Percentiles rank a stretch among this genome's conserved stretches.
phyloP scores from a whole-genome alignment of 2,113 vertebrate genomes.

The Triplophysa rosa region DNA sequence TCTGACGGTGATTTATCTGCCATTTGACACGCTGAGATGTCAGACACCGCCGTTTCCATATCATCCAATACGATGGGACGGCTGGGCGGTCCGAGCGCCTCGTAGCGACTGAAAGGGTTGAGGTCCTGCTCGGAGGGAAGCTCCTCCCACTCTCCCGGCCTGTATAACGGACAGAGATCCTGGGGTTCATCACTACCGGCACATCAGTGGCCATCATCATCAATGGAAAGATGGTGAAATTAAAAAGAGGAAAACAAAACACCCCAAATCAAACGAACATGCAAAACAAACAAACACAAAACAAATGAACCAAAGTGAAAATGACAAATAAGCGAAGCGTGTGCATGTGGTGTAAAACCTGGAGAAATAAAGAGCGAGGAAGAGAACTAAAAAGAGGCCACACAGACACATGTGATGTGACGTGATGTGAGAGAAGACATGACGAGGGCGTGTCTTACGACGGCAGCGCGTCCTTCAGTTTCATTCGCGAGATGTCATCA shows the following conservation, averaged over 20 bases:
- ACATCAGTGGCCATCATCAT: constrained; percentile 70
- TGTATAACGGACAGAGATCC: constrained; percentile 99
- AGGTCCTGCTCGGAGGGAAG: constrained; percentile 91
- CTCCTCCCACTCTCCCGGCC: constrained; percentile 98
- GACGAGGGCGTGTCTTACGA: constrained; percentile 82
- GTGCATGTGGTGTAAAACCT: neutral
- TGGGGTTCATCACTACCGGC: constrained; percentile 91
- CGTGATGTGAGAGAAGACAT: neutral
- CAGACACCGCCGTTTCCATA: constrained; percentile 52
- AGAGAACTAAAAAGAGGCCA: neutral
- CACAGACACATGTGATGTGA: no score
- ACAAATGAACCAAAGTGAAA: constrained; percentile 8
- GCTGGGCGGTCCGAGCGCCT: constrained; percentile 81
- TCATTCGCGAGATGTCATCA: constrained; percentile 96
- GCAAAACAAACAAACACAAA: constrained; percentile 22
- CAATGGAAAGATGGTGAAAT: constrained; percentile 56
- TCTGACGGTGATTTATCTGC: constrained; percentile 72
- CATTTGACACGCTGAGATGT: constrained; percentile 54
- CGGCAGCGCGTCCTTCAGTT: constrained; percentile 94
- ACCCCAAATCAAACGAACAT: constrained; percentile 39
- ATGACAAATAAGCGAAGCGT: neutral
- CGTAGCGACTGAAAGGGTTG: constrained; percentile 96
- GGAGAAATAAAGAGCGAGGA: constrained; percentile 9
- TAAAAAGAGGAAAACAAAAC: constrained; percentile 46
- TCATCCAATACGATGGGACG: constrained; percentile 73